Conservation (phyloP, 2,888 invertebrate species). For the Nineta flava region DNA sequence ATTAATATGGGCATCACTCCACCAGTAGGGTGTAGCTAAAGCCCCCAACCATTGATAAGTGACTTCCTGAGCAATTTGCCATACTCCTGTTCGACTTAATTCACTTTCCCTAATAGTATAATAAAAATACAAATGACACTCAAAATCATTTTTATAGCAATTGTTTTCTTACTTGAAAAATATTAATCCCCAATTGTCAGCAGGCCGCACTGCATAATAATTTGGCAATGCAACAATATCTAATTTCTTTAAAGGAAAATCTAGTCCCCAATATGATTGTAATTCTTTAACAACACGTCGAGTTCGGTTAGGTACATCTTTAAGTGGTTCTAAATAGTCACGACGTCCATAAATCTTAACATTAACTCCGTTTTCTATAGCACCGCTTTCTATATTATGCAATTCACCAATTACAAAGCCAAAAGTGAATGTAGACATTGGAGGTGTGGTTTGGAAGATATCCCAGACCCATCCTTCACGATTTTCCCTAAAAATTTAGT, state of each 20-base stretch:
- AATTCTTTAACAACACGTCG: conserved; percentile 39
- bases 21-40: conserved; percentile 58
- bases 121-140: not conserved
- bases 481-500: conserved; percentile 26
- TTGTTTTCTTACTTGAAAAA: conserved; percentile 48
- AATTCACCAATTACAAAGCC: conserved; percentile 58
- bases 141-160: not conserved
- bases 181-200: conserved; percentile 66
- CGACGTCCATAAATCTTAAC: conserved; percentile 47
- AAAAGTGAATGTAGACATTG: conserved; percentile 61
- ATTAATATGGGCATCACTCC: conserved; percentile 60
- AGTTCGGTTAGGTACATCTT: conserved; percentile 41
- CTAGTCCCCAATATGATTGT: conserved; percentile 44
- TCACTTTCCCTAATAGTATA: conserved; percentile 51
- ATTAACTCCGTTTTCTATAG: conserved; percentile 20
- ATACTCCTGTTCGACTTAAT: conserved; percentile 43
- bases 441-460: conserved; percentile 51
- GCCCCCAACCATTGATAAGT: conserved; percentile 70
- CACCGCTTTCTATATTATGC: conserved; percentile 1
- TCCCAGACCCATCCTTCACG: conserved; percentile 47
- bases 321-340: conserved; percentile 40
- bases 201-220: conserved; percentile 51
- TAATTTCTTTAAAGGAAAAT: conserved; percentile 47
- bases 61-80: conserved; percentile 53
- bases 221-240: conserved; percentile 61